Evolutionary conservation across 2,888 invertebrate genomes (phyloP), one percentile per base, ranked within the genome.

Genomic region (Leucozona laternaria): DNA sequence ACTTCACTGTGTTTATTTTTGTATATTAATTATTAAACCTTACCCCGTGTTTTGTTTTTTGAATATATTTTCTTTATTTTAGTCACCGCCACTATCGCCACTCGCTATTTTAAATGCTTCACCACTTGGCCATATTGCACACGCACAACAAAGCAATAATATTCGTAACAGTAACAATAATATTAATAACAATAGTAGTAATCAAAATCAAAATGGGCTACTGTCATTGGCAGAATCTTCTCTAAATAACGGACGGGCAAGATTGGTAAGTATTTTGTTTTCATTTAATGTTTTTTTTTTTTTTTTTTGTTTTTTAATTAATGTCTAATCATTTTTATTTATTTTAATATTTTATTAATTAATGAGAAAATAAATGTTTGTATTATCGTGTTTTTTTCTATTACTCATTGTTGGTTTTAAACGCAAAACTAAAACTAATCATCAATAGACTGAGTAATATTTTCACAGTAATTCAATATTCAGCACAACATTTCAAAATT

Each of bases 51-150:
- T 82, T 60, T 80, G 57, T 48, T 73, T 58, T 78, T 86, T 53
- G 79, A 1, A 22, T 22, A 75, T 79, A 83, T 88, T 64, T 78
- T 86, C 88, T 66, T 78, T 17, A 83, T 76, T 72, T 37, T 89
- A 89, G 89, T 89, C 89, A 88, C 89, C 88, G 87, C 85, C 88
- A 88, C 78, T 88, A 75, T 88, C 89, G 88, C 89, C 90, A 89
- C 84, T 90, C 68, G 89, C 90, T 84, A 78, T 89, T 84, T 88
- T 90, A 88, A 89, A 88, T 89, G 88, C 89, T 77, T 89, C 90
- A 88, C 89, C 89, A 73, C 88, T 89, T 87, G 89, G 89, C 85
- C 89, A 89, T 73, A 89, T 89, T 76, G 81, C 89, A 88, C 89
- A 89, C 77, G 88, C 88, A 88, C 89, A 89, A 72, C 79, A 84